phyloP scores from a whole-genome alignment of 92 coral and sea anemone species.

The Actinostola sp. region DNA sequence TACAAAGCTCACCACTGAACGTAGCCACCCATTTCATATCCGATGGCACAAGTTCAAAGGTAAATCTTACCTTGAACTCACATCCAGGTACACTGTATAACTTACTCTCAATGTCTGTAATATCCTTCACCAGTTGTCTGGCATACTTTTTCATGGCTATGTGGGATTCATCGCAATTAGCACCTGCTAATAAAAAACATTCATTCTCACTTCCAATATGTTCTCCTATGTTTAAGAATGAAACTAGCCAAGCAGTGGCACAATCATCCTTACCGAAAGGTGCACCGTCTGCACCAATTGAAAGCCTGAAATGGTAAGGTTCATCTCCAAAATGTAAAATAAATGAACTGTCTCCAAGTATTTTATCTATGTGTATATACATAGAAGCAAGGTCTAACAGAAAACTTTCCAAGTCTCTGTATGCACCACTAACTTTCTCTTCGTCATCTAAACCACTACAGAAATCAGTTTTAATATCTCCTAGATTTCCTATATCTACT shows the following conservation, averaged over 20 bases:
- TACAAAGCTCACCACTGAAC: constrained; percentile 59
- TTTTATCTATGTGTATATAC: constrained; percentile 34
- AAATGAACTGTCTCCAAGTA: constrained; percentile 15
- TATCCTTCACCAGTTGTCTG: constrained; percentile 40
- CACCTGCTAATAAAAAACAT: constrained; percentile 62
- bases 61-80: constrained; percentile 17
- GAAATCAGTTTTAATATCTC: constrained; percentile 34
- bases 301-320: constrained; percentile 30
- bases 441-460: constrained; percentile 23
- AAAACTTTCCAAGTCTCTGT: constrained; percentile 31
- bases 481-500: constrained; percentile 24
- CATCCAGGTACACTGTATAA: constrained; percentile 9
- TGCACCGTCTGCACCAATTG: too few species aligned
- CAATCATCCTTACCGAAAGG: constrained; percentile 64
- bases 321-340: constrained; percentile 17
- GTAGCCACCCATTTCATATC: constrained; percentile 72
- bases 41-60: constrained; percentile 53
- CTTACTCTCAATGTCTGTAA: constrained; percentile 32
- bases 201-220: constrained; percentile 53
- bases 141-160: constrained; percentile 45
- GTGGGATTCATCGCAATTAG: constrained; percentile 61
- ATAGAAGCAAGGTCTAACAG: constrained; percentile 31
- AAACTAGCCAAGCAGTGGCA: constrained; percentile 62
- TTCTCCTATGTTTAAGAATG: constrained; percentile 47
- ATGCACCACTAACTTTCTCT: constrained; percentile 43